Percentiles rank a stretch among this genome's conserved stretches.
Conservation (phyloP, 2,113 vertebrate genomes). For the Scortum barcoo region DNA sequence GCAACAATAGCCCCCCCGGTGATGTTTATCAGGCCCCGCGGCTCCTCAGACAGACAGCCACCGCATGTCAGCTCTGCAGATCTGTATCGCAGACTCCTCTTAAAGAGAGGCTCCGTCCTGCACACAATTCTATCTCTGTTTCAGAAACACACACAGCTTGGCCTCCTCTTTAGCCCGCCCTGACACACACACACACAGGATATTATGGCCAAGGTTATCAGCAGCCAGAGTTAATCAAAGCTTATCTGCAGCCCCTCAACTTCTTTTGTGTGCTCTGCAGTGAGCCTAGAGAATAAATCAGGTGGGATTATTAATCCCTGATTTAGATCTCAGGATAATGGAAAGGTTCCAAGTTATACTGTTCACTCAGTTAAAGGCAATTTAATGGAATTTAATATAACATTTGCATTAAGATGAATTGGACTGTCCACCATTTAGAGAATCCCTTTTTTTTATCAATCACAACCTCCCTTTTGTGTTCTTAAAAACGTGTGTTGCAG, state of each 20-base stretch:
- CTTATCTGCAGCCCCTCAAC: slow-evolving; percentile 43
- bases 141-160: slow-evolving; percentile 43
- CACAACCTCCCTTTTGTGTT: not conserved
- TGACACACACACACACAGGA: slow-evolving; percentile 28
- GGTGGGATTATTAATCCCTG: not conserved
- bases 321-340: not conserved
- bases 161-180: slow-evolving; percentile 8
- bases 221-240: slow-evolving; percentile 58
- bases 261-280: slow-evolving; percentile 25
- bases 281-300: slow-evolving; percentile 3
- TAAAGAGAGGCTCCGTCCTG: slow-evolving; percentile 43
- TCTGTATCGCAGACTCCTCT: slow-evolving; percentile 66
- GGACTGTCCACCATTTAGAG: too few species aligned
- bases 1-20: slow-evolving; percentile 43
- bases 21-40: slow-evolving; percentile 70
- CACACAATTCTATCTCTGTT: slow-evolving; percentile 70
- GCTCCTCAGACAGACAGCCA: slow-evolving; percentile 35
- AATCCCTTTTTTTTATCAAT: too few species aligned
- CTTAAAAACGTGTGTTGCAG: not conserved
- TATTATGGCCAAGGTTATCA: slow-evolving; percentile 54
- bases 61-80: slow-evolving; percentile 56
- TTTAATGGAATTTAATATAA: not conserved
- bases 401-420: too few species aligned
- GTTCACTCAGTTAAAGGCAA: not conserved
- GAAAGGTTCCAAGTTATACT: not conserved